phyloP scores from a whole-genome alignment of 2,888 invertebrate genomes.

The Antitype chi region DNA sequence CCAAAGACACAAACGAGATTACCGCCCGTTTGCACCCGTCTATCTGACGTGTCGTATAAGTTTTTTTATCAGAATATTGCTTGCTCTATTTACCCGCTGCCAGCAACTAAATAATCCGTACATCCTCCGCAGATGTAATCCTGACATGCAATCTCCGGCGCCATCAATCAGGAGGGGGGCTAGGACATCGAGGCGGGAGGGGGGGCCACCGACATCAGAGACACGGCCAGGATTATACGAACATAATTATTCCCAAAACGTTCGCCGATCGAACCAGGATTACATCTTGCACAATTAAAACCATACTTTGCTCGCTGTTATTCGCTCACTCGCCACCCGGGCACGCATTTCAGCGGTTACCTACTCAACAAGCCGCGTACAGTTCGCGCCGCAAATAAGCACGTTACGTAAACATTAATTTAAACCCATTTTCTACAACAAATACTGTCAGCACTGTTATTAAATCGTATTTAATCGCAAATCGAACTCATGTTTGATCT shows the following conservation, averaged over 20 bases:
- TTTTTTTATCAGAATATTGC: constrained; percentile 77
- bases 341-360: constrained; percentile 61
- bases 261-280: constrained; percentile 68
- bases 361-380: constrained; percentile 57
- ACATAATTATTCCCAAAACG: constrained; percentile 75
- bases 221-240: constrained; percentile 72
- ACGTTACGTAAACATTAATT: constrained; percentile 62
- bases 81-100: constrained; percentile 80
- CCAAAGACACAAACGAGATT: constrained; percentile 69
- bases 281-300: constrained; percentile 69
- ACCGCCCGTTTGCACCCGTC: constrained; percentile 65
- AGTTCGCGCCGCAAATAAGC: constrained; percentile 54
- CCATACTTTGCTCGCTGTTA: constrained; percentile 61
- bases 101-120: constrained; percentile 87
- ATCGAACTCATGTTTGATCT: constrained; percentile 50
- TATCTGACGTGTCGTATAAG: constrained; percentile 67
- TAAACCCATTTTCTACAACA: constrained; percentile 46
- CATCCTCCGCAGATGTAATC: constrained; percentile 88
- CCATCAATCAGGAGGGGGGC: constrained; percentile 83
- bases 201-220: constrained; percentile 61
- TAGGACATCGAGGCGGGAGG: constrained; percentile 55
- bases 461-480: constrained; percentile 49
- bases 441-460: constrained; percentile 47
- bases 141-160: constrained; percentile 89
- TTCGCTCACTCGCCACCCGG: constrained; percentile 44